These are phyloP conservation scores for Anarsia innoxiella DNA, from an alignment of 2,888 invertebrate genomes.

Conservation along the genomic window DNA sequence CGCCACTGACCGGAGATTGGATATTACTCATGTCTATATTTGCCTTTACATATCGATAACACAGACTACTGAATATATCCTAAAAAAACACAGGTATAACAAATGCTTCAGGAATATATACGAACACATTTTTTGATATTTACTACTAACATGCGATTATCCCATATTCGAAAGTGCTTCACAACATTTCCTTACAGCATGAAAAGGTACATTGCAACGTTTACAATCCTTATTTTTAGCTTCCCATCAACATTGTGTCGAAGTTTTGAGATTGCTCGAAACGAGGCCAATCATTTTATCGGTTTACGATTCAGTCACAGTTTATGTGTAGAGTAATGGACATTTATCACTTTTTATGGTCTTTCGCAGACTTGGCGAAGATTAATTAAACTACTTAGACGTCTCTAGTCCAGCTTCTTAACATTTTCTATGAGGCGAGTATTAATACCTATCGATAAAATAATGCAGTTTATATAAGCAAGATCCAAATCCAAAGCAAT, in stretches of 20 bases:
- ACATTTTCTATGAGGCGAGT: too few species aligned
- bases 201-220: conserved; percentile 14
- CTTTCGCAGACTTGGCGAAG: conserved; percentile 9
- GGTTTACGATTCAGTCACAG: conserved; percentile 29
- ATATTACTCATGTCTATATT: conserved; percentile 33
- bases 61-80: too few species aligned
- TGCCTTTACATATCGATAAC: conserved; percentile 40
- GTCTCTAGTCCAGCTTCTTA: background rate
- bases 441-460: too few species aligned
- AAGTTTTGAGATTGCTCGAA: conserved; percentile 32
- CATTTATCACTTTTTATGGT: conserved; percentile 12
- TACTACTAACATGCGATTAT: too few species aligned
- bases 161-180: too few species aligned
- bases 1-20: conserved; percentile 49
- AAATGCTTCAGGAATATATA: too few species aligned
- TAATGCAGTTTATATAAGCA: too few species aligned
- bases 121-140: too few species aligned
- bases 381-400: conserved; percentile 8
- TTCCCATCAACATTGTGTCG: conserved; percentile 29
- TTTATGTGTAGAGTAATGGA: conserved; percentile 35
- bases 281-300: conserved; percentile 42
- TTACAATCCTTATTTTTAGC: conserved; percentile 47
- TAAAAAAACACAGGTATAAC: too few species aligned
- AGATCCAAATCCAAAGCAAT: too few species aligned
- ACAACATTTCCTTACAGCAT: conserved; percentile 10